Evolutionary conservation across 2,888 invertebrate species (phyloP).

Genomic region (Cephus spinipes): DNA sequence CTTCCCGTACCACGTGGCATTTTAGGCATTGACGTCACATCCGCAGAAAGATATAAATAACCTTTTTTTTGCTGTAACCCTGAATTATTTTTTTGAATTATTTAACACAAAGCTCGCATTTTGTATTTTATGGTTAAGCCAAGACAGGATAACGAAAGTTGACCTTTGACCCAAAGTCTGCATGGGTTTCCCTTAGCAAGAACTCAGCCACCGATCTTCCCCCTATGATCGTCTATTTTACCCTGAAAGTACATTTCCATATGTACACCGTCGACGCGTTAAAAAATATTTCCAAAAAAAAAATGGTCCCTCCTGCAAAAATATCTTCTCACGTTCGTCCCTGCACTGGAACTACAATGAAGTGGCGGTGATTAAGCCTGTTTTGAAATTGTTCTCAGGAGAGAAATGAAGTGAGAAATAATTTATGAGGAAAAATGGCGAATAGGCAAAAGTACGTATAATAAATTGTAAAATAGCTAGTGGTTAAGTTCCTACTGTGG

Average conservation of each 20-base stretch:
- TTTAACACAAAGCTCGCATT: background rate
- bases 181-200: too few relatives aligned
- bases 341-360: too few relatives aligned
- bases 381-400: background rate
- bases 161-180: background rate
- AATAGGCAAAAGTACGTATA: background rate
- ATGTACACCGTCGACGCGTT: too few relatives aligned
- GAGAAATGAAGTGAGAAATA: background rate
- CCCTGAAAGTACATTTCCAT: too few relatives aligned
- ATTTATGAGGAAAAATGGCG: too few relatives aligned
- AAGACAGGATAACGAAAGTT: background rate
- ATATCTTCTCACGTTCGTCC: background rate
- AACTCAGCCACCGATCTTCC: too few relatives aligned
- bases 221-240: too few relatives aligned
- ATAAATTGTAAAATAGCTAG: background rate
- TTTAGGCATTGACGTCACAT: background rate
- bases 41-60: background rate
- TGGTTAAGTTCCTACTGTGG: background rate
- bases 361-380: too few relatives aligned
- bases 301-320: background rate
- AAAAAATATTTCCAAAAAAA: background rate
- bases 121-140: background rate
- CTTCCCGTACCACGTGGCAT: background rate
- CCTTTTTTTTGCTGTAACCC: background rate
- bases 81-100: too few relatives aligned